A percentile compares a stretch with the other conserved stretches of the same genome.
phyloP scores from a whole-genome alignment of 2,888 invertebrate species.

The Leucoptera coffeella region DNA sequence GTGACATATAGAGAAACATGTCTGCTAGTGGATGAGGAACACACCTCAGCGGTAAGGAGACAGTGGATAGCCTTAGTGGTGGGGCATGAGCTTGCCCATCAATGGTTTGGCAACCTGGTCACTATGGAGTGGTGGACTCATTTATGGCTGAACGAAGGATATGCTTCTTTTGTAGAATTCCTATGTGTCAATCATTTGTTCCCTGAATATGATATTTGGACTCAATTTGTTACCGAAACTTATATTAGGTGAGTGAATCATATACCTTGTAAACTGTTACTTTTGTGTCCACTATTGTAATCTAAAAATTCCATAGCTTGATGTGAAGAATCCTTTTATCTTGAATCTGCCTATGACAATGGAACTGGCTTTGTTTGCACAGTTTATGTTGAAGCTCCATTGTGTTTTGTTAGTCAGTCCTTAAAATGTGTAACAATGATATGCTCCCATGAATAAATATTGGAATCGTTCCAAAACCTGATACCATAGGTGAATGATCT shows the following conservation, averaged over 20 bases:
- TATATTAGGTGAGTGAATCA: constrained; percentile 61
- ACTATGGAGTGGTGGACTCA: constrained; percentile 99
- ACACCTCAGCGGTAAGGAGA: constrained; percentile 78
- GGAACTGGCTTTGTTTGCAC: too few species aligned
- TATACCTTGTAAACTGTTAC: not conserved
- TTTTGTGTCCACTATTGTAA: too few species aligned
- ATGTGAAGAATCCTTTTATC: too few species aligned
- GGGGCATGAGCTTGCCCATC: constrained; percentile 91
- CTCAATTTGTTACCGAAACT: constrained; percentile 88
- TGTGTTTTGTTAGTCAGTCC: too few species aligned
- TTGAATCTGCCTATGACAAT: too few species aligned
- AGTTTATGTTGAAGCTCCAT: too few species aligned
- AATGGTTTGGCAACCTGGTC: constrained; percentile 97
- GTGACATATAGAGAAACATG: constrained; percentile 92
- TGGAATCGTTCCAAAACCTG: too few species aligned
- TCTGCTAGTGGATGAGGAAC: constrained; percentile 82
- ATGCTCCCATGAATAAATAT: too few species aligned
- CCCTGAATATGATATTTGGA: constrained; percentile 96
- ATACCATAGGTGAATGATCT: too few species aligned
- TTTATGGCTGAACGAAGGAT: constrained; percentile 94
- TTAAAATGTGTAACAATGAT: too few species aligned
- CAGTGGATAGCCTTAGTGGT: constrained; percentile 86
- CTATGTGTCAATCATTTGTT: constrained; percentile 88
- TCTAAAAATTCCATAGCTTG: not conserved
- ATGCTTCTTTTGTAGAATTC: constrained; percentile 94